phyloP scores from a whole-genome alignment of 1,140 invertebrate genomes.

The Drosophila santomea region DNA sequence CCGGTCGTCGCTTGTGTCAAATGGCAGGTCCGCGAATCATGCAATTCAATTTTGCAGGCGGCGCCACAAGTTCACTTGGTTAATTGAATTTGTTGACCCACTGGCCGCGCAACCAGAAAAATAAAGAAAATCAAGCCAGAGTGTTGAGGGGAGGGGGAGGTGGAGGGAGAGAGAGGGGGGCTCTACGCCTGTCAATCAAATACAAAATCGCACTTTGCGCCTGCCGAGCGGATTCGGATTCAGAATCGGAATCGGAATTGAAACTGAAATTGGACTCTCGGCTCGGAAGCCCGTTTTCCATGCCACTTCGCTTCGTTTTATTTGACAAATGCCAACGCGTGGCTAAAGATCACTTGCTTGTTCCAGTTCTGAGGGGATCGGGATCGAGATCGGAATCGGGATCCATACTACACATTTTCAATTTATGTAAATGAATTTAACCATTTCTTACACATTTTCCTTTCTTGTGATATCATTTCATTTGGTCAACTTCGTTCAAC shows the following conservation, averaged over 20 bases:
- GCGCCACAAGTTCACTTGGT: slow-evolving; percentile 78
- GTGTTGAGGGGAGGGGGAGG: no score
- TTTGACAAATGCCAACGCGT: slow-evolving; percentile 51
- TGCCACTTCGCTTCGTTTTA: slow-evolving; percentile 54
- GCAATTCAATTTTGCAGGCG: slow-evolving; percentile 69
- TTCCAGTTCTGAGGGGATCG: neutral
- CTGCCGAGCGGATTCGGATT: slow-evolving; percentile 11
- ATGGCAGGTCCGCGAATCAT: slow-evolving; percentile 34
- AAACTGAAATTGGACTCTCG: slow-evolving; percentile 35
- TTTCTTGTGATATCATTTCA: no score
- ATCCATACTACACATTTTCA: no score
- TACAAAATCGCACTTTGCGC: slow-evolving; percentile 66
- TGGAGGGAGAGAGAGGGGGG: no score
- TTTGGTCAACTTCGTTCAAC: no score
- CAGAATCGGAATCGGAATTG: no score
- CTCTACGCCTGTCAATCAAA: slow-evolving; percentile 59
- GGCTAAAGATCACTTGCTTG: slow-evolving; percentile 44
- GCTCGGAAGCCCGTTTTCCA: slow-evolving; percentile 40
- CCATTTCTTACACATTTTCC: no score
- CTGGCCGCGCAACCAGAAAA: slow-evolving; percentile 43
- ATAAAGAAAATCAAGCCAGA: neutral
- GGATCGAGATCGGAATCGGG: no score
- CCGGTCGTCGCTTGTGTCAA: slow-evolving; percentile 47
- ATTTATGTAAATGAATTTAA: no score
- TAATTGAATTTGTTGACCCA: slow-evolving; percentile 82